Percentiles rank a stretch among this genome's conserved stretches.
Conservation (phyloP, 1,140 invertebrate species). For the Cydia pomonella region DNA sequence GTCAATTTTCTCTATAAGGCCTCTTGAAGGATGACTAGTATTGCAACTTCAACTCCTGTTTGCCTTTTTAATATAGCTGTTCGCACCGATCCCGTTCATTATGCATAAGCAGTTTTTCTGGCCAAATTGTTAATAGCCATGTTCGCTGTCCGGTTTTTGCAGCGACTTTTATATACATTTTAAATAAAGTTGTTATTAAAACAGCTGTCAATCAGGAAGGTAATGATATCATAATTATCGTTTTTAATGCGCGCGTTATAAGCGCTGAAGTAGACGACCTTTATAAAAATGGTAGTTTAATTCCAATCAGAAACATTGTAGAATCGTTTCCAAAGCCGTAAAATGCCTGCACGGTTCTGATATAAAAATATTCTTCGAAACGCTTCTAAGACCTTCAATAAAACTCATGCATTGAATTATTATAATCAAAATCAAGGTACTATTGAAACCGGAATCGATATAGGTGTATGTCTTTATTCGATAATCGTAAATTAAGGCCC, state of each 20-base stretch:
- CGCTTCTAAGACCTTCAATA: slow-evolving; percentile 49
- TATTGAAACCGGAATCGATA: slow-evolving; percentile 49
- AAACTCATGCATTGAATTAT: slow-evolving; percentile 68
- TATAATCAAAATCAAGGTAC: slow-evolving; percentile 50
- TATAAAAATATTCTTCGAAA: slow-evolving; percentile 50
- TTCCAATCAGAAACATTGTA: neutral
- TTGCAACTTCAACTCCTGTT: slow-evolving; percentile 47
- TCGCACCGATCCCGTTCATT: slow-evolving; percentile 63
- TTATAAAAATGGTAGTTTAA: slow-evolving; percentile 46
- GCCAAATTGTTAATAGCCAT: slow-evolving; percentile 62
- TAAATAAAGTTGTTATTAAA: slow-evolving; percentile 56
- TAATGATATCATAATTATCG: slow-evolving; percentile 35
- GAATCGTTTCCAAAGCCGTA: slow-evolving; percentile 54
- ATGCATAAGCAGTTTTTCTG: slow-evolving; percentile 55
- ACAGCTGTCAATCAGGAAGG: slow-evolving; percentile 53
- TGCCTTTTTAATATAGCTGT: slow-evolving; percentile 65
- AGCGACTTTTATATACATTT: slow-evolving; percentile 55
- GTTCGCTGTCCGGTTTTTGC: slow-evolving; percentile 54
- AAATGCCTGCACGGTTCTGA: slow-evolving; percentile 54
- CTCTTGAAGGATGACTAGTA: slow-evolving; percentile 51
- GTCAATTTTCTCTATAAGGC: slow-evolving; percentile 48
- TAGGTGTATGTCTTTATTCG: slow-evolving; percentile 66
- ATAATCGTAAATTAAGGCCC: slow-evolving; percentile 77
- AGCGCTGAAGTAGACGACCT: slow-evolving; percentile 51
- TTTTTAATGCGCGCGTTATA: slow-evolving; percentile 42